These are phyloP conservation scores for Plagodis pulveraria DNA, from an alignment of 2,888 invertebrate genomes.

Conservation along the genomic window DNA sequence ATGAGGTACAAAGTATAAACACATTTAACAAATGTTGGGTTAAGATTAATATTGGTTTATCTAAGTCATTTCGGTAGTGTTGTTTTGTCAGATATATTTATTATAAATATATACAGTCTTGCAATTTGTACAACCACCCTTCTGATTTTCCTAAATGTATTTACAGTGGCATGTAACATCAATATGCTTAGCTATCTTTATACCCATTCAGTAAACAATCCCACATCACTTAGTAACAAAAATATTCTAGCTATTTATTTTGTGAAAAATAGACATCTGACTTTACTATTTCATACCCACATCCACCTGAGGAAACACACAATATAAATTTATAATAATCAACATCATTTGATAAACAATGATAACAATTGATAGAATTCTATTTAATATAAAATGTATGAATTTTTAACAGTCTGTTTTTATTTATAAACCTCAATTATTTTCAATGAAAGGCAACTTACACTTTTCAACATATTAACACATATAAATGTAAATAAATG, in stretches of 20 bases:
- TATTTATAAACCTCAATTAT: constrained; percentile 52
- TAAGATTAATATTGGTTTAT: constrained; percentile 9
- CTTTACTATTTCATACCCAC: constrained; percentile 68
- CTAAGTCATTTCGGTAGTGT: neutral
- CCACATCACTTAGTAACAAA: constrained; percentile 78
- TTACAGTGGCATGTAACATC: constrained; percentile 60
- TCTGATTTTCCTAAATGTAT: constrained; percentile 63
- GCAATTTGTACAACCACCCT: constrained; percentile 76
- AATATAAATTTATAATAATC: constrained; percentile 81
- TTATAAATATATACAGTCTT: constrained; percentile 72
- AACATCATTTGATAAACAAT: constrained; percentile 81
- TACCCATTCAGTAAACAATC: constrained; percentile 76
- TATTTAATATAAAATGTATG: constrained; percentile 74
- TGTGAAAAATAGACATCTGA: constrained; percentile 80
- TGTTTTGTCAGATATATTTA: constrained; percentile 19
- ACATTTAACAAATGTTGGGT: constrained; percentile 4
- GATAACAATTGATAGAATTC: constrained; percentile 81
- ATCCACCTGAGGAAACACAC: constrained; percentile 76
- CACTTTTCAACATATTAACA: constrained; percentile 19
- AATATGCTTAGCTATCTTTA: constrained; percentile 66
- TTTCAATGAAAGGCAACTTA: constrained; percentile 44
- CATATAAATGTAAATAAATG: constrained; percentile 36
- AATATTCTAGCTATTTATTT: constrained; percentile 76
- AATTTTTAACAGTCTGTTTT: constrained; percentile 73
- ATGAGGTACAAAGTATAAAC: neutral